Percentiles rank a stretch among this genome's conserved stretches.
Conservation (phyloP, 2,797 vertebrate genomes). For the Eremophila alpestris region DNA sequence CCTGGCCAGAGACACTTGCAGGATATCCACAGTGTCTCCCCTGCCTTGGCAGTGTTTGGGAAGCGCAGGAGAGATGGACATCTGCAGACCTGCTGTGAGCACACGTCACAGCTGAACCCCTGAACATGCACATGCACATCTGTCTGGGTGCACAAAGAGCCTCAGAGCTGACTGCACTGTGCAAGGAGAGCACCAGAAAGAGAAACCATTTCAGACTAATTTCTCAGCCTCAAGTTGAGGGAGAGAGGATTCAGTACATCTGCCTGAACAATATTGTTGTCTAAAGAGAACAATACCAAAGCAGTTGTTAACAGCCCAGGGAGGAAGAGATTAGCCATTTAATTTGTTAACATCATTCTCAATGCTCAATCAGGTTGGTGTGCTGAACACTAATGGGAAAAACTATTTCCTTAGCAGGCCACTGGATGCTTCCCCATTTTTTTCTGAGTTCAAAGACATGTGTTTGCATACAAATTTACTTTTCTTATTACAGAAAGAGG, state of each 20-base stretch:
- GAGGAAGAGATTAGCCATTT: conserved; percentile 40
- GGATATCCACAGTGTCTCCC: neutral
- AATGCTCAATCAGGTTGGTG: neutral
- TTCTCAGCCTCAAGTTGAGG: neutral
- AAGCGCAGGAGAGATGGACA: neutral
- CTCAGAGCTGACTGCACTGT: neutral
- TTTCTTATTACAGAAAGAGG: neutral
- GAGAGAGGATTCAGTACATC: neutral
- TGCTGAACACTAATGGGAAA: neutral
- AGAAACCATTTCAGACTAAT: neutral
- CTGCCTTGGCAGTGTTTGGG: neutral
- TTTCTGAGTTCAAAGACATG: neutral
- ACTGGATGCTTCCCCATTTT: neutral
- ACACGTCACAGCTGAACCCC: neutral
- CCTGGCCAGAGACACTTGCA: neutral
- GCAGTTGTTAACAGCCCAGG: conserved; percentile 4
- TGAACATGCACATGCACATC: neutral
- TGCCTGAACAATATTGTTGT: neutral
- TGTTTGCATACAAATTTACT: neutral
- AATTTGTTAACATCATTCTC: neutral
- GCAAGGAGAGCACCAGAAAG: neutral
- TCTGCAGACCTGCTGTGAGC: neutral
- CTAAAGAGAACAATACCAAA: conserved; percentile 5
- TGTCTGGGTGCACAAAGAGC: neutral
- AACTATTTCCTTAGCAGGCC: neutral